phyloP scores from a whole-genome alignment of 2,113 vertebrate species.

The Deroptyus accipitrinus region DNA sequence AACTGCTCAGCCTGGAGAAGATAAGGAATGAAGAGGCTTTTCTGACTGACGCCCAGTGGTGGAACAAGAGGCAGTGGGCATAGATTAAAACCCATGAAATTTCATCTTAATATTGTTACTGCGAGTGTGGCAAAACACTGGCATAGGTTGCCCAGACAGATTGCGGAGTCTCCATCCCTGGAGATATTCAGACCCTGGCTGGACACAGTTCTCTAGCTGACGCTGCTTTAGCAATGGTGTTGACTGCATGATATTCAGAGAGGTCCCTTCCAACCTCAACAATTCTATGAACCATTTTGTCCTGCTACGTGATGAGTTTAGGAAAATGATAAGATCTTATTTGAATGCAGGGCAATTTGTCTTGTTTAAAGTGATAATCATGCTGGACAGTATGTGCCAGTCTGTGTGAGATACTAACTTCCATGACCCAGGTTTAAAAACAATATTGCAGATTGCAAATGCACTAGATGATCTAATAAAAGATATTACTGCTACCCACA shows the following conservation, averaged over 20 bases:
- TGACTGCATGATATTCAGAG: neutral
- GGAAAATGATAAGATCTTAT: neutral
- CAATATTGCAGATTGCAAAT: neutral
- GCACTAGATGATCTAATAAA: conserved; percentile 52
- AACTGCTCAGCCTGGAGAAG: neutral
- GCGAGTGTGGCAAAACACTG: neutral
- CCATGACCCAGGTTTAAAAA: conserved; percentile 2
- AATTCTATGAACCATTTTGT: neutral
- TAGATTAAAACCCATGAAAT: neutral
- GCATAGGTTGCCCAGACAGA: neutral
- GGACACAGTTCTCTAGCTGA: neutral
- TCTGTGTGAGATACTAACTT: neutral
- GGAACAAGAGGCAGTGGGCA: neutral
- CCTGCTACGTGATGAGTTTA: neutral
- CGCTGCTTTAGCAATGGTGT: neutral
- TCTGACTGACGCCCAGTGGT: neutral
- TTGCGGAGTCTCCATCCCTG: neutral
- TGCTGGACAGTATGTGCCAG: neutral
- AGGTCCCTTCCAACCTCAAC: neutral
- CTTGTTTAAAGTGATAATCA: neutral
- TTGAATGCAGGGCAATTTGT: neutral
- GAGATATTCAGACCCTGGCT: neutral
- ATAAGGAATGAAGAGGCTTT: neutral
- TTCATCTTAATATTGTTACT: neutral
- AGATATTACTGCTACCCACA: neutral